phyloP scores from a whole-genome alignment of 2,113 vertebrate species.

The Chascanopsetta lugubris region DNA sequence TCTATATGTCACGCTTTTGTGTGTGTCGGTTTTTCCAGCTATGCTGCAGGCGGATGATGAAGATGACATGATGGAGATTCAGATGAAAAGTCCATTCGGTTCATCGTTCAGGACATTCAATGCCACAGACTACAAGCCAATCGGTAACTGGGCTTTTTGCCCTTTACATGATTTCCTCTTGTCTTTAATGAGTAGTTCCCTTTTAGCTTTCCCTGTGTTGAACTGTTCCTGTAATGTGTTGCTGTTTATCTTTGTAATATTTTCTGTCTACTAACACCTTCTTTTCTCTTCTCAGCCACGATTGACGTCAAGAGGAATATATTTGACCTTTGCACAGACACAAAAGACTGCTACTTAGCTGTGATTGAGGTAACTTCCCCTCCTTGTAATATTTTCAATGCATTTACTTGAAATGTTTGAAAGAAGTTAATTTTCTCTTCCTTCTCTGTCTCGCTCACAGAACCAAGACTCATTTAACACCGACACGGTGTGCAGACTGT shows the following conservation, averaged over 20 bases:
- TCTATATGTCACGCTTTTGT: conserved; percentile 14
- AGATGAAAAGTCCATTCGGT: conserved; percentile 99
- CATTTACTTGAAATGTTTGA: not conserved
- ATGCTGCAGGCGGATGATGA: conserved; percentile 99
- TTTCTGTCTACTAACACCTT: not conserved
- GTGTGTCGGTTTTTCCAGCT: conserved; percentile 77
- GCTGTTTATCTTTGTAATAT: not conserved
- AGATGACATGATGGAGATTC: conserved; percentile 96
- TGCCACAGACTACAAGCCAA: conserved; percentile 98
- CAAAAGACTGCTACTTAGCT: conserved; percentile 98
- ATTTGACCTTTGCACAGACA: conserved; percentile 99
- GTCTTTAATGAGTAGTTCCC: not conserved
- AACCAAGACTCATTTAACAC: conserved; percentile 98
- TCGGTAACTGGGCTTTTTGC: conserved; percentile 81
- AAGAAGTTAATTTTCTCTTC: not conserved
- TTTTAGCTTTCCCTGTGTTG: not conserved
- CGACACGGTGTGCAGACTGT: conserved; percentile 97
- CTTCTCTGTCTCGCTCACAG: conserved; percentile 71
- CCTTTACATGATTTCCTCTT: not conserved
- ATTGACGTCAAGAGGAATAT: conserved; percentile 99
- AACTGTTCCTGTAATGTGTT: not conserved
- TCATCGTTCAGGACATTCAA: conserved; percentile 99
- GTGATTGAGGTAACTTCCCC: conserved; percentile 91
- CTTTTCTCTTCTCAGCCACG: conserved; percentile 82
- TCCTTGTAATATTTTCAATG: not conserved